Base-by-base conservation (phyloP, 2,797 vertebrate species). In the Neostethus bicornis region DNA sequence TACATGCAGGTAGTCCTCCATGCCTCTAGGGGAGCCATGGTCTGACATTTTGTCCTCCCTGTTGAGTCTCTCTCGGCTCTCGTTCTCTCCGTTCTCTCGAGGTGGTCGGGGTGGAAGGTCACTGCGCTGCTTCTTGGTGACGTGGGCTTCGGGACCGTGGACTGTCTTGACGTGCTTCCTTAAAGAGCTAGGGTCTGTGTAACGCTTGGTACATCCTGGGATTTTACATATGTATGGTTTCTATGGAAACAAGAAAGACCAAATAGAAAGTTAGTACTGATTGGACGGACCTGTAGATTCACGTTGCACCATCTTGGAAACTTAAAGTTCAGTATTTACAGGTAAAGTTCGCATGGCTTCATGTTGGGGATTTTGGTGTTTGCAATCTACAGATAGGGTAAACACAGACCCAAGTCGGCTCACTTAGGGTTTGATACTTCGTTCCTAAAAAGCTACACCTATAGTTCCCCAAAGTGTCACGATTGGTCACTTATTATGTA, bases 151-250 rank as follows among this genome's bases (percentile, higher is more conserved):
- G 0, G 97, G 97, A 14, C 97, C 97, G 0, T 99, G 97, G 47
- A 99, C 96, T 0, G 97, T 99, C 86, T 99, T 99, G 10, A 99
- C 97, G 0, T 99, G 97, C 73, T 99, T 99, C 83, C 97, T 92
- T 81, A 99, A 96, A 17, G 97, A 99, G 73, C 97, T 99, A 41
- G 97, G 97, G 82, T 99, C 97, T 0, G 97, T 99, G 91, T 98
- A 99, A 34, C 97, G 87, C 88, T 99, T 99, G 0, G 96, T 99
- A 71, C 97, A 99, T 55, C 96, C 97, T 0, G 95, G 93, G 72
- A 99, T 97, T 85, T 99, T 99, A 82, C 97, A 99, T 55, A 99
- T 93, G 0, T 99, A 99, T 1, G 97, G 97, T 92, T 99, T 99
- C 97, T 99, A 90, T 32, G 26, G 7, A 58, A 23, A 69, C 19